Base-by-base conservation (phyloP, 2,113 vertebrate genomes). In the Uria lomvia region DNA sequence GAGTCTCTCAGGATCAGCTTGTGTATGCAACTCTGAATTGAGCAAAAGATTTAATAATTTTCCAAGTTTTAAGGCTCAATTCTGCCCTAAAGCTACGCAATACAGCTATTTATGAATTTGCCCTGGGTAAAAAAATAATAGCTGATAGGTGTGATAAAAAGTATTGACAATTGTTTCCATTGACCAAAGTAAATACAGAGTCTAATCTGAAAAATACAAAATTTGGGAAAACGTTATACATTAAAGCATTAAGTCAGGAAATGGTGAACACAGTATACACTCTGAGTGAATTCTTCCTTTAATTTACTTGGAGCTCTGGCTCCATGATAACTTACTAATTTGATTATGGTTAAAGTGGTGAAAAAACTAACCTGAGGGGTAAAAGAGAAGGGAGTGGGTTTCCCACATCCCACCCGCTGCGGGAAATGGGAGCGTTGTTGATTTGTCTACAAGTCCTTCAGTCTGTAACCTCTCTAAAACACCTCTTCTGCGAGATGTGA, bases 401-500 rank as follows among this genome's bases (percentile, higher is more conserved):
- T 27, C 32, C 14, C 45, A 27, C 34, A 45, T 58, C 45, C 38
- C 27, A 62, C 70, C 27, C 0, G 1, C 59, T 10, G 5, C 0
- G 0, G 36, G n/a, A 80, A 73, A 52, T 1, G 3, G 50, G 6
- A 82, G 8, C 0, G 0, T 9, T 62, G 30, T 49, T 95, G 42
- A 70, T 93, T 84, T 87, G 56, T 40, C 65, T 80, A 15, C 42
- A 50, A 47, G 45, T 65, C 70, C 74, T 90, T 90, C 71, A 68
- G 55, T 40, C 40, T 47, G 36, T 58, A 81, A 78, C 55, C 60
- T 71, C 66, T 45, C n/a, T 40, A 72, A 53, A 92, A 67, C 11
- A 58, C 11, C 13, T 76, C 47, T 67, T 71, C 42, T 30, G 16
- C 2, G 4, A 77, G 40, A 73, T 3, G 11, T 45, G 43, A 75